These are phyloP conservation scores for Lithodes maja DNA, from an alignment of 2,888 invertebrate genomes.

Conservation along the genomic window DNA sequence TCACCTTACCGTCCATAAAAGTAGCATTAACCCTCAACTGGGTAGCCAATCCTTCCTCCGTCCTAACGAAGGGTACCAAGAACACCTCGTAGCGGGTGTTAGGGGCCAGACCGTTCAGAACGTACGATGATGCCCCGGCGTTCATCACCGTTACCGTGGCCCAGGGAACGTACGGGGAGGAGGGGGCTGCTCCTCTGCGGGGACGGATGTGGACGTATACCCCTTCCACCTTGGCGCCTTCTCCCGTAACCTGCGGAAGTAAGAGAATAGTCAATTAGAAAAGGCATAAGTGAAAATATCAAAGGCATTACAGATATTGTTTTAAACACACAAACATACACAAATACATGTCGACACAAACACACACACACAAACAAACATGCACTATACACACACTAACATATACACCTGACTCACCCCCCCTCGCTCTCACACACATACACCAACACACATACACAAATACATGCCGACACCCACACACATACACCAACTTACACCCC, in stretches of 20 bases:
- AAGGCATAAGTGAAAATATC: background rate
- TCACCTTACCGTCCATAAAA: slow-evolving; percentile 83
- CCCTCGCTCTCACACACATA: too few species aligned
- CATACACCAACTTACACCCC: too few species aligned
- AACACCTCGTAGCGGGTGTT: slow-evolving; percentile 94
- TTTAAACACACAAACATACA: background rate
- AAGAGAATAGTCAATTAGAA: background rate
- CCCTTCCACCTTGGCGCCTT: slow-evolving; percentile 58
- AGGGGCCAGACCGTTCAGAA: slow-evolving; percentile 86
- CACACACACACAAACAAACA: background rate
- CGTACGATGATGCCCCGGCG: slow-evolving; percentile 84
- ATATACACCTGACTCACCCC: too few species aligned
- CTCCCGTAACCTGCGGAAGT: slow-evolving; percentile 57
- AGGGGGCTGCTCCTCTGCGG: slow-evolving; percentile 31
- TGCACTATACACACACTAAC: too few species aligned
- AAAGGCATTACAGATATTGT: background rate
- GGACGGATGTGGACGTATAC: slow-evolving; percentile 67
- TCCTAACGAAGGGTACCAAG: slow-evolving; percentile 91
- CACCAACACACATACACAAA: too few species aligned
- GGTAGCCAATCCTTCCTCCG: slow-evolving; percentile 92
- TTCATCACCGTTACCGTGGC: slow-evolving; percentile 82
- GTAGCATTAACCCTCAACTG: slow-evolving; percentile 91
- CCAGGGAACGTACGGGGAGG: slow-evolving; percentile 26
- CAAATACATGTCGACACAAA: background rate
- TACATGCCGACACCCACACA: too few species aligned